Evolutionary conservation across 2,797 vertebrate genomes (phyloP), one percentile per base, ranked within the genome.

Genomic region (Platyrinchus mystaceus): DNA sequence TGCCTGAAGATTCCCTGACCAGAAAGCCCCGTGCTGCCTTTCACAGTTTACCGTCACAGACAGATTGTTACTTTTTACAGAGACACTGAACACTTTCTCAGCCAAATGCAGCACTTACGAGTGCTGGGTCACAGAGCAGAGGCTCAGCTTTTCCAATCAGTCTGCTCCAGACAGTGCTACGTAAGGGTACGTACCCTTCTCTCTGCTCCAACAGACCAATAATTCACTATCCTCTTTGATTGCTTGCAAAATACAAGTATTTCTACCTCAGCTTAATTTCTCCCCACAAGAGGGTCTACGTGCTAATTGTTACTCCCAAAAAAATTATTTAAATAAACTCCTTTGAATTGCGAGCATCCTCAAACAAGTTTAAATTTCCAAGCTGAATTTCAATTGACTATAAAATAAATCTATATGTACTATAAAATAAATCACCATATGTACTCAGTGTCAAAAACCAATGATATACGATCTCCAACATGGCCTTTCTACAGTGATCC

Each of bases 301-400:
- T 53, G 37, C 10, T 59, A 63, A 36, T 7, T 28, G 26, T n/a
- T 6, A 78, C 32, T 30, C 5, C 6, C 30, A 11, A 59, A 56
- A 39, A 53, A 13, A 4, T 6, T 8, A 22, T 50, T 60, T 50
- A 2, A 22, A 22, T 39, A 68, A 75, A 28, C 7, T 20, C 7
- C 20, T 60, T 15, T 41, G 20, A 34, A 22, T 28, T 62, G 24
- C 22, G 43, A 86, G 30, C 2, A 1, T 56, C 26, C 56, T 62
- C 23, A 86, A 94, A 58, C 19, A 75, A 44, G 13, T 58, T 89
- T 84, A 56, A 81, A 68, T 16, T 89, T 87, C 56, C 23, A 37
- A 56, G 64, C 1, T 58, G 50, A 67, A 70, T 66, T 91, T 80
- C 43, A 56, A 22, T 20, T 46, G 26, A 44, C 7, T 27, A 26